Percentiles rank a stretch among this genome's conserved stretches.
Conservation (phyloP, 2,113 vertebrate species). For the Passer domesticus region DNA sequence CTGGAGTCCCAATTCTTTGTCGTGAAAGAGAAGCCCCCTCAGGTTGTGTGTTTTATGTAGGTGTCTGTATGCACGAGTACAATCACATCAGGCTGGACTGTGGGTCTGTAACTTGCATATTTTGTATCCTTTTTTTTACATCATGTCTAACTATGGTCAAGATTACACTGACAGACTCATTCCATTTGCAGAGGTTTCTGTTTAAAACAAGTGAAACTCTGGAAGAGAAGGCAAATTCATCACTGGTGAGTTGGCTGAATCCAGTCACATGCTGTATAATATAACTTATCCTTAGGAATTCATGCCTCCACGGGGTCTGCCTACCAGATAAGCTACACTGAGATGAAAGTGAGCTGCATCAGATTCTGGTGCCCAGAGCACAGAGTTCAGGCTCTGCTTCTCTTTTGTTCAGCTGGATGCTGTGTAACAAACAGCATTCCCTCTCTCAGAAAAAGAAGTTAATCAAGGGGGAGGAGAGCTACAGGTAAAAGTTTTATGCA, state of each 20-base stretch:
- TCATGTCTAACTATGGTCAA: slow-evolving; percentile 30
- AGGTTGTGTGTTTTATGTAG: neutral
- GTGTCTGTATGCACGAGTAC: neutral
- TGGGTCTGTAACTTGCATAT: neutral
- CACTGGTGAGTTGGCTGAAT: slow-evolving; percentile 63
- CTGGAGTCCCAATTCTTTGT: neutral
- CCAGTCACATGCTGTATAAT: slow-evolving; percentile 57
- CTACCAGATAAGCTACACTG: slow-evolving; percentile 51
- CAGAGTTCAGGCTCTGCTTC: slow-evolving; percentile 5
- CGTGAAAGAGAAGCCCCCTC: neutral
- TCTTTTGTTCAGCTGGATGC: slow-evolving; percentile 50
- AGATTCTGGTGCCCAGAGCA: slow-evolving; percentile 45
- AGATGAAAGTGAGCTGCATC: slow-evolving; percentile 62
- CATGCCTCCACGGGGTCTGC: slow-evolving; percentile 65
- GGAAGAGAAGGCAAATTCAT: slow-evolving; percentile 44
- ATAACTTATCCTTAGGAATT: slow-evolving; percentile 71
- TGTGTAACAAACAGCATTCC: neutral
- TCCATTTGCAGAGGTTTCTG: slow-evolving; percentile 28
- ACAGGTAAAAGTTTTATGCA: slow-evolving; percentile 66
- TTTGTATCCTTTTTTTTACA: neutral
- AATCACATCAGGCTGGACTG: neutral
- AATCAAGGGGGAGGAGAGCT: neutral
- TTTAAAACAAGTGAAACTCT: slow-evolving; percentile 44
- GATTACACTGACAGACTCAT: slow-evolving; percentile 13
- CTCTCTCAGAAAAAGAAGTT: slow-evolving; percentile 25